A percentile compares a stretch with the other conserved stretches of the same genome.
These are phyloP conservation scores for Hydraecia micacea DNA, from an alignment of 2,888 invertebrate species.

Conservation along the genomic window DNA sequence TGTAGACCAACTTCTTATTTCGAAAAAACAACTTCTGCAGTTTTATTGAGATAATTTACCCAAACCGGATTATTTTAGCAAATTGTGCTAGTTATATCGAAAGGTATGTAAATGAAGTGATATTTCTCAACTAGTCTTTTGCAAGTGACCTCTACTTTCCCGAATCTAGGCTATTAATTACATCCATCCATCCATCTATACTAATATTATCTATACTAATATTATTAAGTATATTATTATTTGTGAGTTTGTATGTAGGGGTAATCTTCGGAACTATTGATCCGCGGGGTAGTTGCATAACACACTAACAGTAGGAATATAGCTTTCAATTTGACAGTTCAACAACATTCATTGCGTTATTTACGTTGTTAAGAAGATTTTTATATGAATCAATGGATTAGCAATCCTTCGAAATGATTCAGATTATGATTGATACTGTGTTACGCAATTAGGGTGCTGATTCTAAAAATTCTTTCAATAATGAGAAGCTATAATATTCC, in stretches of 20 bases:
- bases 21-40: slow-evolving; percentile 20
- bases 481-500: too few relatives aligned
- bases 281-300: too few relatives aligned
- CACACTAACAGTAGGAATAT: too few relatives aligned
- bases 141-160: neutral
- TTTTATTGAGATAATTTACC: neutral
- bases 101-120: slow-evolving; percentile 8
- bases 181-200: neutral
- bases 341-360: too few relatives aligned
- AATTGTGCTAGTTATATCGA: slow-evolving; percentile 8
- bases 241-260: neutral
- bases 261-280: neutral
- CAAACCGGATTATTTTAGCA: slow-evolving; percentile 17
- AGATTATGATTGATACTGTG: too few relatives aligned
- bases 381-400: too few relatives aligned
- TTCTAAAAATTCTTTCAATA: neutral
- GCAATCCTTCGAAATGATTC: too few relatives aligned
- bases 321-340: too few relatives aligned
- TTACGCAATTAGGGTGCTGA: neutral
- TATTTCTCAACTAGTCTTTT: neutral
- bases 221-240: too few relatives aligned
- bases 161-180: neutral
- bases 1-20: neutral
- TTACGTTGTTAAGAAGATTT: too few relatives aligned
- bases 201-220: neutral